Evolutionary conservation across 2,888 invertebrate species (phyloP), one percentile per base, ranked within the genome.

Genomic region (Apodemia zela): DNA sequence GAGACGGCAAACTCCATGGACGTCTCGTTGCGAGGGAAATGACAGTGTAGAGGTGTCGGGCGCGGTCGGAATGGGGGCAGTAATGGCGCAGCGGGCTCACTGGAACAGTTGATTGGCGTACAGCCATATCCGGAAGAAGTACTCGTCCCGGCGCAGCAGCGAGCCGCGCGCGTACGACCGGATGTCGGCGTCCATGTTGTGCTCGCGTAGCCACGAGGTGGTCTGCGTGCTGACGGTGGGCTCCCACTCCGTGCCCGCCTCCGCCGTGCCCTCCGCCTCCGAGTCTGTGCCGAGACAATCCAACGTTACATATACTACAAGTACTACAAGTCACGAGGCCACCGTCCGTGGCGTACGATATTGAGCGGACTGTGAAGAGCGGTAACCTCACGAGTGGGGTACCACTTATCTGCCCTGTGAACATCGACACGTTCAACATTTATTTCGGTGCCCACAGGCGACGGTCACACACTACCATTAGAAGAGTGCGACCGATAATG

Each of bases 61-160:
- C 25, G 25, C 25, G 3, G 25, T 25, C 25, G 25, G 25, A 25
- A 25, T 25, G 25, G 25, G 15, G 45, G 15, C 45, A n/a, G 45
- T 33, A n/a, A 4, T 10, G 45, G n/a, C 67, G 70, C 3, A 25
- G 25, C 25, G 25, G 25, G 73, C 8, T 75, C 93, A 96, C 89
- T 97, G 95, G 87, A 96, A 96, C 67, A 96, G 93, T 83, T 96
- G 95, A 76, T 95, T 95, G 73, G 97, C 96, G 78, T 97, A 95
- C 85, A 95, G 95, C 96, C 97, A 98, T 88, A 98, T 96, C 73
- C 97, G 94, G 95, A 98, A 98, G 95, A 98, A 98, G 92, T 98
- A 98, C 89, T 98, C 98, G 83, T 98, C 97, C 76, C 96, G 94
- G 71, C 96, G 93, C 62, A 97, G 92, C 62, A 98, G 93, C 66